phyloP scores from a whole-genome alignment of 1,140 invertebrate species.

The Octopus sinensis region DNA sequence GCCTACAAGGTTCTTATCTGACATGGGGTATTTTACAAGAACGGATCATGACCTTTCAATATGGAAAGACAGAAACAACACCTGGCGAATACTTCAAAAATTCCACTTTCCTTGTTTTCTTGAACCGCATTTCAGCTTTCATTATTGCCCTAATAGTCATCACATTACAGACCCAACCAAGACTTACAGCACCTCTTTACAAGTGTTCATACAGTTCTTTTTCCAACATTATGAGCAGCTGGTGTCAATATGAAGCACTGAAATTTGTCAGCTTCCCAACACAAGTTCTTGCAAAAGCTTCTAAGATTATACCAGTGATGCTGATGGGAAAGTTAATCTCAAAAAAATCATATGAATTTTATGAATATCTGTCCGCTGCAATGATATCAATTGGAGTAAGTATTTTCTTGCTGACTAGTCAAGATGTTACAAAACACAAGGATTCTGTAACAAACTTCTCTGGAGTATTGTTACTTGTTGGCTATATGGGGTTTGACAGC shows the following conservation, averaged over 20 bases:
- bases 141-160: conserved; percentile 68
- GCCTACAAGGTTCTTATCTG: conserved; percentile 85
- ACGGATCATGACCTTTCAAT: conserved; percentile 72
- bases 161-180: conserved; percentile 64
- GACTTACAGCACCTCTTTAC: conserved; percentile 81
- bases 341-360: conserved; percentile 80
- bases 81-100: conserved; percentile 72
- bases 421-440: conserved; percentile 63
- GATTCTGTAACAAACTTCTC: conserved; percentile 73
- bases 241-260: conserved; percentile 98
- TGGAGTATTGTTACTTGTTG: conserved; percentile 78
- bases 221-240: conserved; percentile 97
- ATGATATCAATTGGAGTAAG: conserved; percentile 90
- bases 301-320: conserved; percentile 86
- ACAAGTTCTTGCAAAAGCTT: conserved; percentile 68
- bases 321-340: conserved; percentile 94
- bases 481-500: conserved; percentile 93
- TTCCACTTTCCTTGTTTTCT: conserved; percentile 92
- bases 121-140: conserved; percentile 86
- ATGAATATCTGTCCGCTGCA: conserved; percentile 88
- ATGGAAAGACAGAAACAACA: conserved; percentile 52
- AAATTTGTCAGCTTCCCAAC: conserved; percentile 98
- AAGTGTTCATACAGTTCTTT: conserved; percentile 96
- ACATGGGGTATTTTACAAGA: conserved; percentile 89
- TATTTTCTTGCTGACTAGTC: conserved; percentile 73